Evolutionary conservation across 2,797 vertebrate genomes (phyloP).

Genomic region (Hippopotamyrus pictus): DNA sequence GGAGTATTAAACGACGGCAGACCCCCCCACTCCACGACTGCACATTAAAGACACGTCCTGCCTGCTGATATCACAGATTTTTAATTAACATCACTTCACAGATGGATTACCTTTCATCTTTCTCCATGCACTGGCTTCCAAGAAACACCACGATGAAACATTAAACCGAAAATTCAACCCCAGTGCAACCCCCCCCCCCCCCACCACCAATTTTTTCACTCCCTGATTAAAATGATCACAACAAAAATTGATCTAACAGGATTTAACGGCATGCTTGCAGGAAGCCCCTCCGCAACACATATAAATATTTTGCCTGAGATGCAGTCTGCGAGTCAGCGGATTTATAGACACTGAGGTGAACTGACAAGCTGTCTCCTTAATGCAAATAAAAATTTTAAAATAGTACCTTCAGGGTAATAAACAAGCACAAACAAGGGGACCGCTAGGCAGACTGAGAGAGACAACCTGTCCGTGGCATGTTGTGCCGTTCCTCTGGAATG

Average conservation of each 20-base stretch:
- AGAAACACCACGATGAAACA: not conserved
- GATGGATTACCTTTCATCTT: not conserved
- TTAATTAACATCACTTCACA: not conserved
- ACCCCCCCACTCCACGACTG: not conserved
- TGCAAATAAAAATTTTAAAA: not conserved
- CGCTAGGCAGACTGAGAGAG: not conserved
- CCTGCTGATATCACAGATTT: not conserved
- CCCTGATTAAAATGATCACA: conserved; percentile 2
- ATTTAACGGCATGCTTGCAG: not conserved
- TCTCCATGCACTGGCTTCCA: not conserved
- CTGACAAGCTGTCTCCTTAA: not conserved
- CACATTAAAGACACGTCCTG: not conserved
- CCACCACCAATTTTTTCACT: not conserved
- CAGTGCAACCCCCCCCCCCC: not conserved
- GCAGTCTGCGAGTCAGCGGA: not conserved
- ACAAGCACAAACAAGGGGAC: not conserved
- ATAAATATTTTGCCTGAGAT: not conserved
- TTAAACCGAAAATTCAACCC: not conserved
- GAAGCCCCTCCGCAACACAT: not conserved
- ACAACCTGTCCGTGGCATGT: not conserved
- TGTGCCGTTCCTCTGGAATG: not conserved
- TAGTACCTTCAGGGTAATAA: not conserved
- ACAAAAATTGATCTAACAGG: not conserved
- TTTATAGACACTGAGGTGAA: not conserved
- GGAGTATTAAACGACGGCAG: not conserved